Base-by-base conservation (phyloP, 2,888 invertebrate species). In the Chironomus tentans region DNA sequence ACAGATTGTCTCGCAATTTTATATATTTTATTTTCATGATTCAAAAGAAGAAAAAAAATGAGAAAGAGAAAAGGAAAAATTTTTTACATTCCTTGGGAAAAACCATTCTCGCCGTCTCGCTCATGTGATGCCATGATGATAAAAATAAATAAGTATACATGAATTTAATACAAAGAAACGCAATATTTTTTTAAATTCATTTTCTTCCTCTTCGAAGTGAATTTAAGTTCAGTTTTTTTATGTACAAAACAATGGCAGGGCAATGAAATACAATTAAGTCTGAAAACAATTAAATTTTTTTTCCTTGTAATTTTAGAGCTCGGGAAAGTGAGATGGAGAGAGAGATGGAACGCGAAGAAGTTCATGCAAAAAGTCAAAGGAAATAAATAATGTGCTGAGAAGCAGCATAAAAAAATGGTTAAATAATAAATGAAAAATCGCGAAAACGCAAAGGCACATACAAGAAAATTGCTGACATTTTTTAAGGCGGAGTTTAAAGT, bases 381-480 rank as follows among this genome's bases (percentile, higher is more conserved):
- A 38, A 38, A 38, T 38, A 38, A 38, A 38, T 38, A 38, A 38
- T 38, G 38, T 38, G 38, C 38, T 38, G 38, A 38, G 38, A 38
- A 38, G 38, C 10, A 38, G 38, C 38, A 38, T 38, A 38, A 50
- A 50, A 50, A n/a, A 50, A 50, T 50, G 50, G 50, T n/a, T 50
- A 50, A 56, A 56, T 56, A 56, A 56, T 56, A 56, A 71, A 56
- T 47, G 50, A 24, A 74, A 74, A 68, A 74, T 73, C 71, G 71
- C 71, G 56, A 72, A 62, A 72, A 48, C 46, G 72, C 62, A 72
- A 70, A 61, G 21, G 21, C 65, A 24, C 24, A 22, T n/a, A 74
- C 21, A 74, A 46, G 48, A 74, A 74, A 74, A 68, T 74, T 74
- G 68, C 68, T 74, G 74, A 74, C 74, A 74, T 74, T 68, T 74